phyloP scores from a whole-genome alignment of 2,113 vertebrate genomes.

The Hippocampus barbouri region DNA sequence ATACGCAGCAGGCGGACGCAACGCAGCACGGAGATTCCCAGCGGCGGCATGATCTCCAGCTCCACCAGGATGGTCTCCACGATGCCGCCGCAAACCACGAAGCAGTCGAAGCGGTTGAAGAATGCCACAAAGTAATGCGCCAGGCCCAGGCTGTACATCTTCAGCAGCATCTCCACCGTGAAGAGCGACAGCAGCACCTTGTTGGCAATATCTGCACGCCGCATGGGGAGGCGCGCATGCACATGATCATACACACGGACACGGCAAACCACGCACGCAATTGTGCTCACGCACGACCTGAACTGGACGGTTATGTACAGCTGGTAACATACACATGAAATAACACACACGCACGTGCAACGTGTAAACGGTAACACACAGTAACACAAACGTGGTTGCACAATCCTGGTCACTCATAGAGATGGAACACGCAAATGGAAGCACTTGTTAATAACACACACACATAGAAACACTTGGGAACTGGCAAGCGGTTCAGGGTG shows the following conservation, averaged over 20 bases:
- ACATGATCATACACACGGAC: neutral
- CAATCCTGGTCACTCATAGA: no score
- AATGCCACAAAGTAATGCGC: slow-evolving; percentile 83
- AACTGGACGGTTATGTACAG: no score
- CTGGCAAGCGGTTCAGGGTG: no score
- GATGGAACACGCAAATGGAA: no score
- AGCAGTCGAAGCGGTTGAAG: slow-evolving; percentile 93
- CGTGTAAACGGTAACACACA: no score
- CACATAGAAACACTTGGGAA: no score
- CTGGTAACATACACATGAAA: no score
- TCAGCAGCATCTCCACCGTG: slow-evolving; percentile 88
- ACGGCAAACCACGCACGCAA: neutral
- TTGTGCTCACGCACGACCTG: no score
- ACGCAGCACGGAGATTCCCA: slow-evolving; percentile 88
- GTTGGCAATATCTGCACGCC: slow-evolving; percentile 80
- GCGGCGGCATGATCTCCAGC: slow-evolving; percentile 78
- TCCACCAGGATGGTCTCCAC: slow-evolving; percentile 88
- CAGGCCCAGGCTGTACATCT: slow-evolving; percentile 84
- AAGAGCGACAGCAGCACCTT: slow-evolving; percentile 88
- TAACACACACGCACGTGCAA: no score
- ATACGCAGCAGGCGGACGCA: slow-evolving; percentile 88
- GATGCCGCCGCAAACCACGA: slow-evolving; percentile 89
- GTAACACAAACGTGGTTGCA: no score
- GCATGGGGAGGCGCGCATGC: neutral
- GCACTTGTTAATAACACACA: neutral